Evolutionary conservation across 2,888 invertebrate genomes (phyloP).

Genomic region (Aphrophora alni): DNA sequence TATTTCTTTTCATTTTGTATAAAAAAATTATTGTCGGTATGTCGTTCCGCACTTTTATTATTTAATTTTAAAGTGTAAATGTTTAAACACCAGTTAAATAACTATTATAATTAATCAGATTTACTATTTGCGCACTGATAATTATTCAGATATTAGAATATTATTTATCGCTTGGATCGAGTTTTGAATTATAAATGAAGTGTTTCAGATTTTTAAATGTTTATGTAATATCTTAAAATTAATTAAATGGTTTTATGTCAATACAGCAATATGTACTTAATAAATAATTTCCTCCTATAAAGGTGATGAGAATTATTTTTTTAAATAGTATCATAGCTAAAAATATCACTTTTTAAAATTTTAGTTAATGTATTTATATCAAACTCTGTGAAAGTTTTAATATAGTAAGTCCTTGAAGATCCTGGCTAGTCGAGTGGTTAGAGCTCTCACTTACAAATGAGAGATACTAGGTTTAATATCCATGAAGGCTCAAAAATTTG

Average conservation of each 20-base stretch:
- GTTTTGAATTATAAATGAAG: conserved; percentile 13
- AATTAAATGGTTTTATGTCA: not conserved
- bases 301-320: too few species aligned
- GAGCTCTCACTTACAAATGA: too few species aligned
- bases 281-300: not conserved
- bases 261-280: not conserved
- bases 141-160: not conserved
- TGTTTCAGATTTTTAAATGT: not conserved
- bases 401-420: too few species aligned
- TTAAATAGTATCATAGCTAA: too few species aligned
- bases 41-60: conserved; percentile 1
- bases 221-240: not conserved
- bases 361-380: too few species aligned
- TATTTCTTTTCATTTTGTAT: not conserved
- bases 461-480: too few species aligned
- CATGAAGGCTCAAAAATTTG: too few species aligned
- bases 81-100: conserved; percentile 9
- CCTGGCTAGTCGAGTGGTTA: too few species aligned
- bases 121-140: conserved; percentile 34
- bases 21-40: not conserved
- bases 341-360: too few species aligned
- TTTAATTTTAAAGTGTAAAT: not conserved
- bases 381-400: too few species aligned
- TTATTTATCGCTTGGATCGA: conserved; percentile 32
- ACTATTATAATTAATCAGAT: not conserved